Evolutionary conservation across 2,888 invertebrate species (phyloP), one percentile per base, ranked within the genome.

Genomic region (Torymus auratus): DNA sequence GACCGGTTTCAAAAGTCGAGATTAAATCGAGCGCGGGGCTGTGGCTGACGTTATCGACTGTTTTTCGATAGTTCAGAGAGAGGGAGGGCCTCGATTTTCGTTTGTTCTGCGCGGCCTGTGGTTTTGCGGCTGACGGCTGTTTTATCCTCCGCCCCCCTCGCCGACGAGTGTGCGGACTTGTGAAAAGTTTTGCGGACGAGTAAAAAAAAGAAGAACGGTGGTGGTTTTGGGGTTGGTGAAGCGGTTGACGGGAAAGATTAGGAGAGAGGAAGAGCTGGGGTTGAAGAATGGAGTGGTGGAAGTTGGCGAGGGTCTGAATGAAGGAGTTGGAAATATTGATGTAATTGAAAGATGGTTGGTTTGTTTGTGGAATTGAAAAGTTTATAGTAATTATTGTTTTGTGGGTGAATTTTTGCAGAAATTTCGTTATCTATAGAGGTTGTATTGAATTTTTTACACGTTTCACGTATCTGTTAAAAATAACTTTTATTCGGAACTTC

Each of bases 1-100:
- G 58, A 58, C 15, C 11, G 77, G 68, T 56, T 85, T 85, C 80
- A 83, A 82, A 84, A 84, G 82, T 85, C 83, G 78, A 84, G 86
- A 86, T 86, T 84, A 82, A 85, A 87, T 86, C 86, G 74, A 41
- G 11, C 15, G 61, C 72, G 78, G 52, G 68, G 55, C 64, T 83
- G 80, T 17, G 55, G 52, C 55, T 86, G 88, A 87, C 88, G 86
- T 86, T 88, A 88, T 88, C 88, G 85, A 85, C 81, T 83, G 81
- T 83, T 85, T 84, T 82, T 84, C 84, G 83, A 83, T 81, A 83
- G 81, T 83, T 80, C 41, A 41, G 41, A 7, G 41, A 41, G 41
- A 7, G 41, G 41, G 41, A 41, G 81, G 80, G 75, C 79, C 80
- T 77, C 82, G 82, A 82, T 83, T 83, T 81, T 82, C 81, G 73